phyloP scores from a whole-genome alignment of 2,113 vertebrate genomes.

The Tragulus kanchil region DNA sequence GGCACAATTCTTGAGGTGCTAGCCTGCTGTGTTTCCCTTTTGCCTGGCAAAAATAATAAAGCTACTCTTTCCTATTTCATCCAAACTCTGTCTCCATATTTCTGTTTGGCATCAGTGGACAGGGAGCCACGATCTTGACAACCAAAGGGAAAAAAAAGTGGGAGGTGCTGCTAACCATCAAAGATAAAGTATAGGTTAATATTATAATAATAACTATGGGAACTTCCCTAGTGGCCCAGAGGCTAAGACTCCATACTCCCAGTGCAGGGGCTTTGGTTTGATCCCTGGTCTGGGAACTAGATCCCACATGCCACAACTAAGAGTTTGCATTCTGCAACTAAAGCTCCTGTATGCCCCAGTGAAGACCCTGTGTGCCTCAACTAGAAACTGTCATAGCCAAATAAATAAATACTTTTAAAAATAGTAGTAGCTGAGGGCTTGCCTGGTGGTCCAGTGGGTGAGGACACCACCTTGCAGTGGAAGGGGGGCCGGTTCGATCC shows the following conservation, averaged over 20 bases:
- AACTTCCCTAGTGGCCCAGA: neutral
- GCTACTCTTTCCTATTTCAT: neutral
- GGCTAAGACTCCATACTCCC: neutral
- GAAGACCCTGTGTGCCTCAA: neutral
- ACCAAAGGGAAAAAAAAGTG: neutral
- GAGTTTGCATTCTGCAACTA: neutral
- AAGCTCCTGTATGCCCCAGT: neutral
- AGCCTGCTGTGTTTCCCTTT: neutral
- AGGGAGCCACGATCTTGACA: neutral
- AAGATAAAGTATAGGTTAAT: neutral
- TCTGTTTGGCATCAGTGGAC: neutral
- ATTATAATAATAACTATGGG: neutral
- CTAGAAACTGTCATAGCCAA: neutral
- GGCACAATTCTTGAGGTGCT: neutral
- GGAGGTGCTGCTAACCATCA: neutral
- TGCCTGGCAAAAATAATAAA: neutral
- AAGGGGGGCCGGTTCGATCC: no score
- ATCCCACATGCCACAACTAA: neutral
- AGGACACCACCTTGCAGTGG: no score
- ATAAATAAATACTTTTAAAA: neutral
- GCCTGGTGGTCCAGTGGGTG: no score
- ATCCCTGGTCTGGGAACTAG: neutral
- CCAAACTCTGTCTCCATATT: neutral
- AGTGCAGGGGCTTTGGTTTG: neutral
- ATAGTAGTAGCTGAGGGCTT: no score